phyloP scores from a whole-genome alignment of 2,797 vertebrate species.

The Sciaenops ocellatus region DNA sequence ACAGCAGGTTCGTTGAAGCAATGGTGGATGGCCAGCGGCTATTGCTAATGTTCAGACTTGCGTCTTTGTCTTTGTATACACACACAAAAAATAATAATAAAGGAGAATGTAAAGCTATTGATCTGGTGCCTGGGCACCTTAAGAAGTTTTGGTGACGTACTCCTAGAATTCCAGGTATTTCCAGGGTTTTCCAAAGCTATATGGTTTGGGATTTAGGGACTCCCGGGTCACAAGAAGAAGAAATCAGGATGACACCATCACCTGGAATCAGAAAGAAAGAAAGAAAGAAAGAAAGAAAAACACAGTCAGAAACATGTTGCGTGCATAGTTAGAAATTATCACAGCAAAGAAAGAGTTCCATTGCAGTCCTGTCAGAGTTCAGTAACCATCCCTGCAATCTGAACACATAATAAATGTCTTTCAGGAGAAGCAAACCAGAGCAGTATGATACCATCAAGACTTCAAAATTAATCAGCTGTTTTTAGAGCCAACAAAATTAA shows the following conservation, averaged over 20 bases:
- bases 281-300: constrained; percentile 45
- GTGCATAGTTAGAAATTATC: constrained; percentile 46
- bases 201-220: constrained; percentile 80
- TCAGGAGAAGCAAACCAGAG: constrained; percentile 76
- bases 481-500: constrained; percentile 84
- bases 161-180: constrained; percentile 88
- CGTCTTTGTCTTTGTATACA: constrained; percentile 75
- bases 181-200: constrained; percentile 87
- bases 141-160: constrained; percentile 80
- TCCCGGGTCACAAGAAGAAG: constrained; percentile 76
- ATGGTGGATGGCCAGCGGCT: constrained; percentile 72
- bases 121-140: constrained; percentile 82
- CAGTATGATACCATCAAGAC: constrained; percentile 83
- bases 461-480: constrained; percentile 84
- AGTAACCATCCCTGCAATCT: constrained; percentile 64
- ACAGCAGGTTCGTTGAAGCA: constrained; percentile 78
- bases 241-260: constrained; percentile 73
- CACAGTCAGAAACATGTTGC: constrained; percentile 57
- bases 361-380: constrained; percentile 51
- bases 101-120: constrained; percentile 84
- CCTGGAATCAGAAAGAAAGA: constrained; percentile 73
- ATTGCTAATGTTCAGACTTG: constrained; percentile 79
- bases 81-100: constrained; percentile 60
- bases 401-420: constrained; percentile 75
- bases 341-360: constrained; percentile 60